Percentiles rank a stretch among this genome's conserved stretches.
Conservation (phyloP, 2,888 invertebrate genomes). For the Halocaridina rubra region DNA sequence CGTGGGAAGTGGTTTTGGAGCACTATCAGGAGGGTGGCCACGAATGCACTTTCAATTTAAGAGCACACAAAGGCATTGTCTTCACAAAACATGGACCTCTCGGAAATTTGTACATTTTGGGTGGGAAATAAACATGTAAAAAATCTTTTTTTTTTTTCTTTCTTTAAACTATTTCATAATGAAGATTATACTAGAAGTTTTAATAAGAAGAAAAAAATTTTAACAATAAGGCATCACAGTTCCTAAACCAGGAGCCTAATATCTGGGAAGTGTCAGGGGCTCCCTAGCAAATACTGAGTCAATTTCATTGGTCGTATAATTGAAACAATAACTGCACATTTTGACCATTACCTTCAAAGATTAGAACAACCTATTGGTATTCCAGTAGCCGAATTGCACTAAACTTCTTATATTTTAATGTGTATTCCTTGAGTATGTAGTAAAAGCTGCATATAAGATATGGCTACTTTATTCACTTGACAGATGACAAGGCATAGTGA, state of each 20-base stretch:
- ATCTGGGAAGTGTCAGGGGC: neutral
- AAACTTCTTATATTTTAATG: neutral
- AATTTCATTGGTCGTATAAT: too few relatives aligned
- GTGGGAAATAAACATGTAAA: conserved; percentile 45
- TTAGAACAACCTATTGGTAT: conserved; percentile 33
- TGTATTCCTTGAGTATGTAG: conserved; percentile 40
- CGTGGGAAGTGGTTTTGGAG: conserved; percentile 1
- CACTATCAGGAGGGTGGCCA: conserved; percentile 18
- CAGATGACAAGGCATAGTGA: conserved; percentile 38
- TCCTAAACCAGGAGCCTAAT: conserved; percentile 50
- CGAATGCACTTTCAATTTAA: conserved; percentile 27
- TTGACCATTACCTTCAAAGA: too few relatives aligned
- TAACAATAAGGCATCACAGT: conserved; percentile 56
- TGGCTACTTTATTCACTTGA: neutral
- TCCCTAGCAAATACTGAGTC: too few relatives aligned
- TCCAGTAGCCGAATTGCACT: conserved; percentile 30
- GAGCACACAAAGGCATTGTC: conserved; percentile 48
- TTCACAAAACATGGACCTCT: conserved; percentile 50
- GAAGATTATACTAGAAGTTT: too few relatives aligned
- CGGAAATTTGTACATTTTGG: conserved; percentile 56
- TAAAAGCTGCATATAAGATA: conserved; percentile 17
- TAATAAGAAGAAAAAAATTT: conserved; percentile 51
- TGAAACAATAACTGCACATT: too few relatives aligned
- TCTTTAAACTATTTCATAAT: too few relatives aligned
- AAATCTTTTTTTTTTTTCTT: conserved; percentile 49